Evolutionary conservation across 2,113 vertebrate species (phyloP).

Genomic region (Crotalus viridis): DNA sequence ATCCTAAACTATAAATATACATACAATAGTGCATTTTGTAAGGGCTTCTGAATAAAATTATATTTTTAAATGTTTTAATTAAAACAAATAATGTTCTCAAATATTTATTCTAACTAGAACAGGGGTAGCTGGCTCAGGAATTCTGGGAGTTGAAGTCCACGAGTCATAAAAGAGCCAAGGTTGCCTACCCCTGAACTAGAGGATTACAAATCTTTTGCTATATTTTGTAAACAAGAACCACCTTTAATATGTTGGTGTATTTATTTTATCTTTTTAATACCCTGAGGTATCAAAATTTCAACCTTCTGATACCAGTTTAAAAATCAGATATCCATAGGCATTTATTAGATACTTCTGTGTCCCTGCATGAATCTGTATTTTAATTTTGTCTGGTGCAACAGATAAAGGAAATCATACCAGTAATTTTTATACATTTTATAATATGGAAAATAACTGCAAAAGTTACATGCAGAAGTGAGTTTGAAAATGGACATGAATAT

Average conservation of each 20-base stretch:
- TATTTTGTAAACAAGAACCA: neutral
- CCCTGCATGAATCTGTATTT: neutral
- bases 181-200: neutral
- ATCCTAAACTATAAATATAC: slow-evolving; percentile 49
- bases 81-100: slow-evolving; percentile 54
- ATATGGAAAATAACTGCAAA: neutral
- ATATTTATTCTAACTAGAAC: neutral
- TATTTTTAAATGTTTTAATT: slow-evolving; percentile 59
- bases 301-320: neutral
- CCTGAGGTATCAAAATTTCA: neutral
- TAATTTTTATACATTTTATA: neutral
- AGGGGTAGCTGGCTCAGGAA: no score
- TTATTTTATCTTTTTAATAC: neutral
- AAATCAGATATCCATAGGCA: neutral
- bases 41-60: slow-evolving; percentile 39
- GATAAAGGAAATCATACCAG: neutral
- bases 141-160: no score
- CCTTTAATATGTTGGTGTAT: neutral
- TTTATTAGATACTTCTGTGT: neutral
- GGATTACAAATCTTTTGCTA: neutral
- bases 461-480: neutral
- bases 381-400: neutral
- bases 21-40: slow-evolving; percentile 50
- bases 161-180: no score
- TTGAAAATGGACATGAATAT: neutral